Evolutionary conservation across 2,113 vertebrate genomes (phyloP).

Genomic region (Esox niger): DNA sequence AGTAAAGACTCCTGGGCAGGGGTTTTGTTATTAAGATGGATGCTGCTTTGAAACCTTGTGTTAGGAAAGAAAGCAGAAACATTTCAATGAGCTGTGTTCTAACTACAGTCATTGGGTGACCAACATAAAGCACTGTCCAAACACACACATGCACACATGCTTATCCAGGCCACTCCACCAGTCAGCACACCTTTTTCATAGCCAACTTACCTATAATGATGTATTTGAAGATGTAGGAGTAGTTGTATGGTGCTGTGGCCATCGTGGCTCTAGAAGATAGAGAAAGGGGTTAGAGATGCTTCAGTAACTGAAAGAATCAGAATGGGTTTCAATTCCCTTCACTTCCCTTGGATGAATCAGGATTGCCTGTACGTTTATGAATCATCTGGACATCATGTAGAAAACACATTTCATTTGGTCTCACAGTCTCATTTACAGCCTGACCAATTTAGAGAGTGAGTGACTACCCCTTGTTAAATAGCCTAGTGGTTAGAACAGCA

Average conservation of each 20-base stretch:
- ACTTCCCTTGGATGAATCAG: neutral
- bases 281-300: neutral
- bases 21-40: too few species aligned
- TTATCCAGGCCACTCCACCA: neutral
- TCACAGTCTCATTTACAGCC: neutral
- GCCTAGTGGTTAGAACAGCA: too few species aligned
- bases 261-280: conserved; percentile 86
- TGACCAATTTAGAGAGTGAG: too few species aligned
- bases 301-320: neutral
- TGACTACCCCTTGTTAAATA: too few species aligned
- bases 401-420: neutral
- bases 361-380: neutral
- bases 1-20: too few species aligned
- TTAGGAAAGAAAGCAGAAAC: neutral
- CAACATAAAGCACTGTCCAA: neutral
- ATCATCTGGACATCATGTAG: neutral
- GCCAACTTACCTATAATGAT: conserved; percentile 97
- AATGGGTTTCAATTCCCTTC: neutral
- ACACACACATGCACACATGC: neutral
- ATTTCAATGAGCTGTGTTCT: neutral
- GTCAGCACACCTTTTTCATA: neutral
- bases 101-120: neutral
- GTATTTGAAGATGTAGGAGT: conserved; percentile 99
- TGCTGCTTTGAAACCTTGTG: neutral
- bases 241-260: conserved; percentile 99